Evolutionary conservation across 2,113 vertebrate genomes (phyloP), one percentile per base, ranked within the genome.

Genomic region (Oryzias curvinotus): DNA sequence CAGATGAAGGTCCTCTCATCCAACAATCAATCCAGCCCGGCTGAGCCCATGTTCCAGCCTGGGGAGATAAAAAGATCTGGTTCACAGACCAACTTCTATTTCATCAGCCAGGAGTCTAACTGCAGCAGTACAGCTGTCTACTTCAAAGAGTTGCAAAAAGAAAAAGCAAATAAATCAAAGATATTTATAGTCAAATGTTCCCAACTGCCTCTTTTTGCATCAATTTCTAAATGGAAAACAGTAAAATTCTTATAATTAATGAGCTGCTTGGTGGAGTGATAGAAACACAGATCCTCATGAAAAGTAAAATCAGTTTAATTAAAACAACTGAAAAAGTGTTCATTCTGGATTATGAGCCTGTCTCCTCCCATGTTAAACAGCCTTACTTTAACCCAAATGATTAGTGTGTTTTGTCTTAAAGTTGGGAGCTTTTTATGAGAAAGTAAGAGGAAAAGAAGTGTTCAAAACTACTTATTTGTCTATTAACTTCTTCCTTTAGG

Each of bases 61-160:
- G 36, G 50, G 65, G 73, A 83, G 69, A 81, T 67, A 52, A 77
- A 79, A 4, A 42, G 25, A 62, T 42, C n/a, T 60, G 57, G n/a
- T 17, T 59, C 52, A 21, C 53, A 71, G 56, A 47, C 28, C 41
- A 23, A 42, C 44, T 47, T 16, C 0, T 14, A 7, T 77, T 81
- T 71, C 53, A 53, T 76, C 75, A 84, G 63, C 36, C 36, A 26
- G 17, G 26, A 45, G 57, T 60, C 52, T 57, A 21, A 55, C 75
- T 67, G 67, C n/a, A 43, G 3, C 19, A 72, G 21, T 15, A 7
- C 15, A 1, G 43, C 55, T 46, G 54, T 42, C 10, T 4, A 30
- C 10, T 51, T 53, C n/a, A 6, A 18, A 10, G 14, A 44, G 8
- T 25, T 44, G 14, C 14, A 15, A 19, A 15, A 21, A 43, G 14